A percentile compares a stretch with the other conserved stretches of the same genome.
Evolutionary conservation across 2,797 vertebrate genomes (phyloP).

Genomic region (Rallus crepitans): DNA sequence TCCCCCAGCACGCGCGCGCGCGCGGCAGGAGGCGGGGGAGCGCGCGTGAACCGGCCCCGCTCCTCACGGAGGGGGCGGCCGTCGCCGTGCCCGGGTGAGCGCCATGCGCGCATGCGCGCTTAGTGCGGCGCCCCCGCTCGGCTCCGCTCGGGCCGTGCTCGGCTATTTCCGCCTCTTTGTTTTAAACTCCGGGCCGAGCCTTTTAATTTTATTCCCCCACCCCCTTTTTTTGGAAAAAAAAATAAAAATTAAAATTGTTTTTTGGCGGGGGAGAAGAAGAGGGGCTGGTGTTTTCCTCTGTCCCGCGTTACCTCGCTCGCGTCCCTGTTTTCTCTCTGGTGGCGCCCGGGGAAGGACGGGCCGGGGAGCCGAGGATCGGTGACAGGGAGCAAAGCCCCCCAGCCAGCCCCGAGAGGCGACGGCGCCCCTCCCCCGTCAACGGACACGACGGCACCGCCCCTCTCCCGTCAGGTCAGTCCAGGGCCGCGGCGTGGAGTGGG

Average conservation of each 20-base stretch:
- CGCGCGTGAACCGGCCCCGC: not conserved
- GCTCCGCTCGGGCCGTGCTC: constrained; percentile 88
- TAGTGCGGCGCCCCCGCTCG: constrained; percentile 83
- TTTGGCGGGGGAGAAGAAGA: not conserved
- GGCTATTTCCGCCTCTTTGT: constrained; percentile 99
- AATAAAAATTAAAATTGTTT: not conserved
- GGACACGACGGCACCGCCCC: not conserved
- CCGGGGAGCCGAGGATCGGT: not conserved
- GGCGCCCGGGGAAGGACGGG: not conserved
- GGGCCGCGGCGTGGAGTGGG: not conserved
- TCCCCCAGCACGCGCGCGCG: no score
- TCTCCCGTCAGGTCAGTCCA: constrained; percentile 42
- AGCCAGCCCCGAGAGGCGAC: not conserved
- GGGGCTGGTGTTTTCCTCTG: not conserved
- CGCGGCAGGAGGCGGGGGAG: no score
- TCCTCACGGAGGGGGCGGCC: not conserved
- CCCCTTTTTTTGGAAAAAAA: not conserved
- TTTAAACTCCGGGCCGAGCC: constrained; percentile 87
- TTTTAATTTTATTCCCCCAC: constrained; percentile 57
- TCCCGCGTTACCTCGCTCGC: not conserved
- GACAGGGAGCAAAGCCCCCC: not conserved
- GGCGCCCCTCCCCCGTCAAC: not conserved
- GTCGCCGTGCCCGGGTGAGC: not conserved
- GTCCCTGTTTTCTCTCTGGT: not conserved
- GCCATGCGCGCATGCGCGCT: constrained; percentile 85